Evolutionary conservation across 2,888 invertebrate species (phyloP).

Genomic region (Clusia tigrina): DNA sequence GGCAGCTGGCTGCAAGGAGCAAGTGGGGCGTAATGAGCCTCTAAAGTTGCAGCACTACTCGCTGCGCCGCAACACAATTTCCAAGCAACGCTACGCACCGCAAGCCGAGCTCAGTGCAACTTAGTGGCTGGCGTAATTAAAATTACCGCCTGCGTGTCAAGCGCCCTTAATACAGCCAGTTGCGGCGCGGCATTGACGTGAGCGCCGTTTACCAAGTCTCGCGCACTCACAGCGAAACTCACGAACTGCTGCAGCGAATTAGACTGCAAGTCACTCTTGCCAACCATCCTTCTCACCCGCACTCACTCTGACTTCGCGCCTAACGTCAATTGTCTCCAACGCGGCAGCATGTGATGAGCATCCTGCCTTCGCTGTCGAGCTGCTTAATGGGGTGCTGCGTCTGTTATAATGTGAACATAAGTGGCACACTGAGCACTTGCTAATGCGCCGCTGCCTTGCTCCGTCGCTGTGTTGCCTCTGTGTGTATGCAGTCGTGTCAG

Average conservation of each 20-base stretch:
- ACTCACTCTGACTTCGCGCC: too few relatives aligned
- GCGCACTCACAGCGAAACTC: neutral
- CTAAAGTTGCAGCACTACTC: neutral
- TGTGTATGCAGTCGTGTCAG: neutral
- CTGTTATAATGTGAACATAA: neutral
- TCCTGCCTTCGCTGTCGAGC: too few relatives aligned
- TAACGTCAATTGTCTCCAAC: too few relatives aligned
- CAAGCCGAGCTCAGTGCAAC: constrained; percentile 1
- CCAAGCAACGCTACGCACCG: neutral
- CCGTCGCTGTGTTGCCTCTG: neutral
- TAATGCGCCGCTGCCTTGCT: neutral
- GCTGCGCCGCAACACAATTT: neutral
- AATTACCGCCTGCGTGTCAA: constrained; percentile 1
- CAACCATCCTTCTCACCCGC: too few relatives aligned
- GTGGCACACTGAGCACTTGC: neutral
- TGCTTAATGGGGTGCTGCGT: neutral
- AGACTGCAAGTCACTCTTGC: neutral
- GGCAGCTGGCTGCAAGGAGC: neutral
- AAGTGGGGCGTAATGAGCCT: neutral
- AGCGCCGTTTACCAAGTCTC: neutral
- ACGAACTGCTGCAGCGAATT: neutral
- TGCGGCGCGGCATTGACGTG: neutral
- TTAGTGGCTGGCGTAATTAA: neutral
- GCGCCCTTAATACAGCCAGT: neutral
- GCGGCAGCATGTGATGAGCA: too few relatives aligned